Base-by-base conservation (phyloP, 2,113 vertebrate genomes). In the Mus pahari region DNA sequence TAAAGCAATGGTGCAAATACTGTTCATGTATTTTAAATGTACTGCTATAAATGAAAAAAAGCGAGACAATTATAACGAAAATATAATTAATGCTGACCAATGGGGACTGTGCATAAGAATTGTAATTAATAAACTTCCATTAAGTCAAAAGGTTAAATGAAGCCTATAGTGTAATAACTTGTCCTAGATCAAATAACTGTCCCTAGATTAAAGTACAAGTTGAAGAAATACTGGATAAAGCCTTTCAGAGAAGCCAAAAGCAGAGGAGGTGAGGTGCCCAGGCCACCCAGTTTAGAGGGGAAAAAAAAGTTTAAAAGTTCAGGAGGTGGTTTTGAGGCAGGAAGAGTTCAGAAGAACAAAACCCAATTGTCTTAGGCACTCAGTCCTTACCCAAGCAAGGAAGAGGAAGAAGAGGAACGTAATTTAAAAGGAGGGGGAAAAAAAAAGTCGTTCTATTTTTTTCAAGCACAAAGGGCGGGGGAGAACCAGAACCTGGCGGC, bases 401-500 rank as follows among this genome's bases (percentile, higher is more conserved):
- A 33, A 10, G 7, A 19, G 3, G 26, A 7, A 39, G 0, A 4
- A 14, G 26, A 60, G 4, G 14, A 84, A 17, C 2, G 1, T 31
- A 16, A 9, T 83, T 10, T 0, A 62, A 42, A 62, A 28, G 7
- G 22, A 31, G 24, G 26, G 28, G 19, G 31, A 28, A 28, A 42
- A 5, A 39, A 82, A 20, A n/a, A 6, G 33, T 4, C 42, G 0
- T 9, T 13, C 19, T 5, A 33, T 22, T 86, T 86, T 86, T 86
- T 86, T 86, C 10, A 48, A 48, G 1, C 5, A 31, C 7, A 5
- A 86, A 66, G 83, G 62, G 28, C 42, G 42, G 42, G 60, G 16
- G 1, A 48, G 17, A 33, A 20, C 2, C 1, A 2, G 10, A 1
- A 2, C 4, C 10, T 1, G 5, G 8, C 13, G 4, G 0, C 4